These are phyloP conservation scores for Rhabdornis inornatus DNA, from an alignment of 2,113 vertebrate species.

Conservation along the genomic window DNA sequence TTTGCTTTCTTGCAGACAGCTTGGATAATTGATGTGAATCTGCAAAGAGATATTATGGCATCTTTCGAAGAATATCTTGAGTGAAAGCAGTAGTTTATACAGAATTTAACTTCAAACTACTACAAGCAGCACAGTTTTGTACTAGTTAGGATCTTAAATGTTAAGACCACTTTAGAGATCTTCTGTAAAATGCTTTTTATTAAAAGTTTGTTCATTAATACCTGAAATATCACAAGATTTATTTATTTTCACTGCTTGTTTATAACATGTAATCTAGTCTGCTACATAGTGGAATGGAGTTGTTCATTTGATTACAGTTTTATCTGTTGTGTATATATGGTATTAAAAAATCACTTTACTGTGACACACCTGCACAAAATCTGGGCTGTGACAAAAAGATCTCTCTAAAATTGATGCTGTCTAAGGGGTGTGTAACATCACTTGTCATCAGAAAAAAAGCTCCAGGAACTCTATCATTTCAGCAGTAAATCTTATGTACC, in stretches of 20 bases:
- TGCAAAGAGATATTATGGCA: constrained; percentile 88
- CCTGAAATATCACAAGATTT: not conserved
- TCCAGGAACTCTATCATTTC: not conserved
- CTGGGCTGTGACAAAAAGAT: not conserved
- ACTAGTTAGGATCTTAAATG: not conserved
- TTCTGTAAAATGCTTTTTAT: not conserved
- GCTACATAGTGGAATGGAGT: not conserved
- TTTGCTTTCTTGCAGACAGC: constrained; percentile 78
- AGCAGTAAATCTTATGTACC: not conserved
- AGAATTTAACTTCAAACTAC: not conserved
- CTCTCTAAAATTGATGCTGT: not conserved
- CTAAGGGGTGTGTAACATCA: not conserved
- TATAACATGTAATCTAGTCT: not conserved
- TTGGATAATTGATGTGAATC: constrained; percentile 82
- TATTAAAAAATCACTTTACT: not conserved
- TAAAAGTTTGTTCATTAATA: not conserved
- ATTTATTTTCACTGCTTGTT: not conserved
- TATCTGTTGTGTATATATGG: not conserved
- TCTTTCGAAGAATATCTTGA: constrained; percentile 87
- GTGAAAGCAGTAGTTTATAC: constrained; percentile 27
- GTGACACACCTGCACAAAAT: not conserved
- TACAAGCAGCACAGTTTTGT: not conserved
- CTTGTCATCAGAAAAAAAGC: not conserved
- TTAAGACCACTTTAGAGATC: not conserved
- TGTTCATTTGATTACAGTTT: not conserved